Evolutionary conservation across 2,888 invertebrate species (phyloP).

Genomic region (Drosophila paramelanica): DNA sequence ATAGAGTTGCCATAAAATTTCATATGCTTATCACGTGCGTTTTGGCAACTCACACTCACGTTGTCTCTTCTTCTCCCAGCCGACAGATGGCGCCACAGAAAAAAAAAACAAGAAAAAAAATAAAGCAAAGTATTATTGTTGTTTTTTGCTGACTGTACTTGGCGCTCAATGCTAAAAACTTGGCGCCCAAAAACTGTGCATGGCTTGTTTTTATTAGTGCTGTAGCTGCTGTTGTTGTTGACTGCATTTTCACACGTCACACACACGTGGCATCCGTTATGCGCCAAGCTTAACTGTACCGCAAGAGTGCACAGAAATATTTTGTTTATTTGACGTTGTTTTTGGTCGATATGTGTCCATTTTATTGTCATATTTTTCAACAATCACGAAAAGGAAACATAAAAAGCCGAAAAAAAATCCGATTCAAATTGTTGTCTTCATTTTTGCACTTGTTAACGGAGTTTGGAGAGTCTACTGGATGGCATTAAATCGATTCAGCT

Average conservation of each 20-base stretch:
- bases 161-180: conserved; percentile 38
- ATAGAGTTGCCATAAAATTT: conserved; percentile 79
- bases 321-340: conserved; percentile 63
- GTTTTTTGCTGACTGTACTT: conserved; percentile 32
- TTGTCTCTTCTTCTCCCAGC: conserved; percentile 23
- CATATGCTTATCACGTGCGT: conserved; percentile 81
- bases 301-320: conserved; percentile 40
- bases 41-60: conserved; percentile 41
- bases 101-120: background rate
- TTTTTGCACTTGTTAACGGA: background rate
- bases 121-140: conserved; percentile 37
- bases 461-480: no score
- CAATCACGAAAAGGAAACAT: conserved; percentile 59
- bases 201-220: conserved; percentile 21
- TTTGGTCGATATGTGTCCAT: conserved; percentile 65
- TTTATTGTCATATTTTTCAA: conserved; percentile 81
- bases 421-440: conserved; percentile 2
- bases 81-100: conserved; percentile 63
- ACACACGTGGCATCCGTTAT: conserved; percentile 34
- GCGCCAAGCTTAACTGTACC: conserved; percentile 46
- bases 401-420: conserved; percentile 16
- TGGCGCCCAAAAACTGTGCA: conserved; percentile 26
- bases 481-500: no score
- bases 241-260: conserved; percentile 54
- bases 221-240: conserved; percentile 36